Evolutionary conservation across 2,113 vertebrate genomes (phyloP).

Genomic region (Corythoichthys intestinalis): DNA sequence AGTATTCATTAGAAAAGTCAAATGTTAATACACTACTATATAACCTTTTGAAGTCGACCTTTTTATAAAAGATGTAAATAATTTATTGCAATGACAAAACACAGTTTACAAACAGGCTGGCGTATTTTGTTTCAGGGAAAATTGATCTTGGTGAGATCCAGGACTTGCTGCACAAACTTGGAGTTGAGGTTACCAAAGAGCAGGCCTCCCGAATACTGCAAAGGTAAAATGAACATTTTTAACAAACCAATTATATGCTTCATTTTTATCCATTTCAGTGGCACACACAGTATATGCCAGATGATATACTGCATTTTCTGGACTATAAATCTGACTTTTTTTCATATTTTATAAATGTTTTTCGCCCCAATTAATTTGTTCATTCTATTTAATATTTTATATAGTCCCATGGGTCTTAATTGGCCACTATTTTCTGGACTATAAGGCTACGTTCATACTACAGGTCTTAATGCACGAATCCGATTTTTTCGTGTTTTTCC

Average conservation of each 20-base stretch:
- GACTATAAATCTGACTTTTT: too few relatives aligned
- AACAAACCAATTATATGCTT: neutral
- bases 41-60: neutral
- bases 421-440: too few relatives aligned
- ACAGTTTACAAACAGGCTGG: neutral
- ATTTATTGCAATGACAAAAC: neutral
- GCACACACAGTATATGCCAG: neutral
- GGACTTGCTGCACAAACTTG: conserved; percentile 73
- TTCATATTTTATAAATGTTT: too few relatives aligned
- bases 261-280: neutral
- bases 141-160: conserved; percentile 83
- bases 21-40: too few relatives aligned
- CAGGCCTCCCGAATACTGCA: conserved; percentile 73
- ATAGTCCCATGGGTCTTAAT: too few relatives aligned
- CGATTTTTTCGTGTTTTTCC: too few relatives aligned
- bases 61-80: neutral
- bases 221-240: conserved; percentile 41
- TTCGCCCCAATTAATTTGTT: too few relatives aligned
- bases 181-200: conserved; percentile 72
- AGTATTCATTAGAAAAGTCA: neutral
- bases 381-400: too few relatives aligned
- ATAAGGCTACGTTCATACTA: too few relatives aligned
- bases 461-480: too few relatives aligned
- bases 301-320: too few relatives aligned
- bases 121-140: conserved; percentile 61